Evolutionary conservation across 1,140 invertebrate genomes (phyloP).

Genomic region (Alviniconcha marisindica): DNA sequence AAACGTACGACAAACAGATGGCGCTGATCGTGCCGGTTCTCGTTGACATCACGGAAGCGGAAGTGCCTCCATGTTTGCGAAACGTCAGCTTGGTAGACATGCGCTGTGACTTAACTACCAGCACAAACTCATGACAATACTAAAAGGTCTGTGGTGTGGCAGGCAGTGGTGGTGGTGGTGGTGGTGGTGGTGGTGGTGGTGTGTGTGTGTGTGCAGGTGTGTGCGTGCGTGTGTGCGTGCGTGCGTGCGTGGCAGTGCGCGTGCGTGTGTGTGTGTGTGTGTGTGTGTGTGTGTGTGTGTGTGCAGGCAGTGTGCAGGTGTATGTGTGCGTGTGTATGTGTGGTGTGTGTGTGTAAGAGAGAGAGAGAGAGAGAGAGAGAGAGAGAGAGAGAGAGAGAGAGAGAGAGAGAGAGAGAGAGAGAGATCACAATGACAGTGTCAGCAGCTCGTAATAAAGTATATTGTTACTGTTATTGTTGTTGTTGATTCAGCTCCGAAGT

Average conservation of each 20-base stretch:
- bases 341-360: background rate
- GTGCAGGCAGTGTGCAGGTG: background rate
- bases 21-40: background rate
- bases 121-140: background rate
- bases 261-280: background rate
- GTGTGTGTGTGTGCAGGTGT: background rate
- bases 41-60: background rate
- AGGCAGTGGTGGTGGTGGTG: background rate
- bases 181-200: background rate
- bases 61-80: slow-evolving; percentile 15
- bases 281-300: background rate
- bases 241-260: background rate
- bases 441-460: too few relatives aligned
- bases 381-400: background rate
- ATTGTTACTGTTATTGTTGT: too few relatives aligned
- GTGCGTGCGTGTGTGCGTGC: background rate
- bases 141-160: slow-evolving; percentile 7
- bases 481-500: slow-evolving; percentile 6
- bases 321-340: background rate
- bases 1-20: background rate
- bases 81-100: background rate
- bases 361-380: background rate
- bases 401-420: background rate
- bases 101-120: background rate
- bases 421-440: background rate